Percentiles rank a stretch among this genome's conserved stretches.
These are phyloP conservation scores for Dichetophora obliterata DNA, from an alignment of 2,888 invertebrate genomes.

Conservation along the genomic window DNA sequence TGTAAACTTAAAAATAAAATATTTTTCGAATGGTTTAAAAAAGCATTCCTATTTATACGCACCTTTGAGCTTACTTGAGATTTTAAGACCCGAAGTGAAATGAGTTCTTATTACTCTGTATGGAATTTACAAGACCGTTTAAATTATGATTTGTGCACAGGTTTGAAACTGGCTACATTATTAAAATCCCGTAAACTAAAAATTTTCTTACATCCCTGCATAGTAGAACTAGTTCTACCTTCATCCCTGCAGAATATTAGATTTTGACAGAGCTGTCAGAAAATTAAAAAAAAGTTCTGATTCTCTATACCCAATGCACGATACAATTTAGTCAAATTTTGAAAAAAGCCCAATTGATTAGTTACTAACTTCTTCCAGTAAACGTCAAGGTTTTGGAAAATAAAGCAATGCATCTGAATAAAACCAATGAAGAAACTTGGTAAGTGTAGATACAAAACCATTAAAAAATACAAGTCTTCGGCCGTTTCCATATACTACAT, in stretches of 20 bases:
- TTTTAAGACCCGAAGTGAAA: too few species aligned
- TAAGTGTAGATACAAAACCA: not conserved
- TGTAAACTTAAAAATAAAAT: too few species aligned
- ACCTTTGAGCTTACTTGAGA: too few species aligned
- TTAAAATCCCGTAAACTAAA: too few species aligned
- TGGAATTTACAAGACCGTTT: too few species aligned
- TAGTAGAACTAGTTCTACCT: too few species aligned
- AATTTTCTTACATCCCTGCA: too few species aligned
- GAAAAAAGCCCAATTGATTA: not conserved
- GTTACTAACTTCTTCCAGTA: not conserved
- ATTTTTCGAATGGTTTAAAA: too few species aligned
- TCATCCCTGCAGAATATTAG: not conserved
- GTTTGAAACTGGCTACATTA: too few species aligned
- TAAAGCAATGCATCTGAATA: constrained; percentile 6
- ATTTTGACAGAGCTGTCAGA: constrained; percentile 22
- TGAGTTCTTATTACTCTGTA: too few species aligned
- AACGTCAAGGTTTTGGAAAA: not conserved
- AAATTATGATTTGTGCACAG: too few species aligned
- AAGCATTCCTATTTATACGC: too few species aligned
- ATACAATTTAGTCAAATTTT: not conserved
- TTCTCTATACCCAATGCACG: constrained; percentile 28
- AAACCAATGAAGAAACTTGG: constrained; percentile 34
- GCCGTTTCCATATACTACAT: not conserved
- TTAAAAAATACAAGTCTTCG: not conserved
- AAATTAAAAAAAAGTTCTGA: constrained; percentile 15